These are phyloP conservation scores for Solenodon paradoxus DNA, from an alignment of 2,113 vertebrate genomes.

Conservation along the genomic window DNA sequence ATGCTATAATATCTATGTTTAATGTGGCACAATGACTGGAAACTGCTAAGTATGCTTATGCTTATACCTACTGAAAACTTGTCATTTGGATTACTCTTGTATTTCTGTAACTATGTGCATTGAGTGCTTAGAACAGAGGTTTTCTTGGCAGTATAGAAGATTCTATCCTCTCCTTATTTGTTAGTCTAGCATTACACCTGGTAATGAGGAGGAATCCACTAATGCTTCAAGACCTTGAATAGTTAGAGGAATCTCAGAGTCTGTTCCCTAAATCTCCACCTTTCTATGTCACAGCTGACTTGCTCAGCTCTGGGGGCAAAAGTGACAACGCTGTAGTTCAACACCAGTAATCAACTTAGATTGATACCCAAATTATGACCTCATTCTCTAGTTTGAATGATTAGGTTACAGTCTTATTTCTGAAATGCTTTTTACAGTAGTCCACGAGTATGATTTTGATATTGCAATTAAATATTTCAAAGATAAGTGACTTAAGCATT, in stretches of 20 bases:
- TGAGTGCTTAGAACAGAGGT: background rate
- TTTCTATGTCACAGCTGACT: background rate
- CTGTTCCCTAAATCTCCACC: background rate
- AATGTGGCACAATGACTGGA: background rate
- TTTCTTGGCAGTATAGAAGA: background rate
- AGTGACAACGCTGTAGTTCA: background rate
- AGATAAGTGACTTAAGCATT: background rate
- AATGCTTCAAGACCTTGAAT: background rate
- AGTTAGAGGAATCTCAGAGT: background rate
- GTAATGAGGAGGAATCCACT: background rate
- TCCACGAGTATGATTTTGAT: background rate
- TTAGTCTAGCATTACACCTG: background rate
- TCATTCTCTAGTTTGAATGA: background rate
- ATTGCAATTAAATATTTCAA: background rate
- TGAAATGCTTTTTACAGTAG: background rate
- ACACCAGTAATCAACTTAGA: background rate
- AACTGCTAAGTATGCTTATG: background rate
- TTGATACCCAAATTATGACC: background rate
- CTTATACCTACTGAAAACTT: background rate
- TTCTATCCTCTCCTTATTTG: background rate
- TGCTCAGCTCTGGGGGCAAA: background rate
- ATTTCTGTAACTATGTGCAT: background rate
- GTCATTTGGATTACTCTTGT: background rate
- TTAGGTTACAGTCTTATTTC: background rate
- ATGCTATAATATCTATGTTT: background rate